A percentile compares a stretch with the other conserved stretches of the same genome.
Evolutionary conservation across 2,888 invertebrate genomes (phyloP).

Genomic region (Drosophila melanosoma): DNA sequence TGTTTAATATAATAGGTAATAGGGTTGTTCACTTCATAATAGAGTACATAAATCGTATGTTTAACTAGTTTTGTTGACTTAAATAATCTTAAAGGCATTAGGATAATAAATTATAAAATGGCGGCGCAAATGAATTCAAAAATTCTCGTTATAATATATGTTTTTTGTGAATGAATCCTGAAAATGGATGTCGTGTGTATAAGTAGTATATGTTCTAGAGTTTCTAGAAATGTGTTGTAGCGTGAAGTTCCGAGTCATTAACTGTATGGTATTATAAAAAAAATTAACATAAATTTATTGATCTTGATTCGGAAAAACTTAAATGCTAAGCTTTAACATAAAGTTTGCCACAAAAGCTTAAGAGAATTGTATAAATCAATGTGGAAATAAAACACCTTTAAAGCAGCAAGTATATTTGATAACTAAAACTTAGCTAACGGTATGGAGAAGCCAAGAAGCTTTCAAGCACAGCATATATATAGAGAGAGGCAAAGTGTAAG

Average conservation of each 20-base stretch:
- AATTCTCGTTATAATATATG: conserved; percentile 20
- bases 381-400: conserved; percentile 65
- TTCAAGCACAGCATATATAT: conserved; percentile 47
- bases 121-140: conserved; percentile 68
- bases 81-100: conserved; percentile 57
- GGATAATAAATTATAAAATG: conserved; percentile 62
- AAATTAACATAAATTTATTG: conserved; percentile 15
- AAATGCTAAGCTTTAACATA: conserved; percentile 61
- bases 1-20: conserved; percentile 43
- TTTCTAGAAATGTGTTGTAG: conserved; percentile 15
- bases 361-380: conserved; percentile 42
- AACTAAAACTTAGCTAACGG: conserved; percentile 51
- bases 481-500: conserved; percentile 1
- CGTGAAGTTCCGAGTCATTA: conserved; percentile 8
- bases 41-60: conserved; percentile 46
- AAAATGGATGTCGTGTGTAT: conserved; percentile 30
- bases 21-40: conserved; percentile 42
- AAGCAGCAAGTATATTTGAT: conserved; percentile 77
- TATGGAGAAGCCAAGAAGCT: conserved; percentile 64
- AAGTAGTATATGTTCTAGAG: conserved; percentile 11
- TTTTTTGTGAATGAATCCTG: conserved; percentile 39
- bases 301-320: conserved; percentile 29
- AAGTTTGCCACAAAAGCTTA: conserved; percentile 60
- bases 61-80: conserved; percentile 58
- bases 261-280: conserved; percentile 18